Evolutionary conservation across 2,113 vertebrate genomes (phyloP), one percentile per base, ranked within the genome.

Genomic region (Mirza zaza): DNA sequence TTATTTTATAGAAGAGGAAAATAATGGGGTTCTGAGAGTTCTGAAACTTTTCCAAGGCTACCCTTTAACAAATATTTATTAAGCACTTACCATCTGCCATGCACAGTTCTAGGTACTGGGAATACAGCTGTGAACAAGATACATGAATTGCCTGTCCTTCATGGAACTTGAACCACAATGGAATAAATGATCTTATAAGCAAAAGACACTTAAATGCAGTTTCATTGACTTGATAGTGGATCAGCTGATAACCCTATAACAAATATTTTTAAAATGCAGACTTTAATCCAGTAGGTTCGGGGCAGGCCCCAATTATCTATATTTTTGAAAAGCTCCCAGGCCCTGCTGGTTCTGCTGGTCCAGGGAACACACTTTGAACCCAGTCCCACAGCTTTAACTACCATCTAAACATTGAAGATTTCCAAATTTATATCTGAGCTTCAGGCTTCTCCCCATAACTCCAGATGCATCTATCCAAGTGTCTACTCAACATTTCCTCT

Each of bases 1-100:
- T 87, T 75, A 57, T 67, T 91, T 86, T 92, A 94, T 15, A 87
- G 77, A 52, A 61, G 25, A 87, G 39, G 20, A 77, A 97, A 95
- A 39, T 77, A 39, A 89, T 61, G 15, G 70, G 57, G 34, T 42
- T 95, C 75, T 82, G 65, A 87, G 39, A 91, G 61, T 67, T 93
- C 50, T 52, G 48, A 36, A 73, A 94, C 32, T 77, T 94, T 73
- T 85, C 39, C 34, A 94, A 92, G 34, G 36, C 25, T 52, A 90
- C 25, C 17, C 50, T 75, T 92, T 50, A 90, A 55, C 13, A 77
- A 88, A 77, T 81, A 95, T 82, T 65, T 86, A 77, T 55, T 92
- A 80, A 89, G n/a, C 17, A 61, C 50, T 90, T 84, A 91, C 17
- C 25, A 75, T 70, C 63, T 84, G 63, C 36, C 75, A 75, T 67